Evolutionary conservation across 2,888 invertebrate genomes (phyloP).

Genomic region (Xestoiulus laeticollis): DNA sequence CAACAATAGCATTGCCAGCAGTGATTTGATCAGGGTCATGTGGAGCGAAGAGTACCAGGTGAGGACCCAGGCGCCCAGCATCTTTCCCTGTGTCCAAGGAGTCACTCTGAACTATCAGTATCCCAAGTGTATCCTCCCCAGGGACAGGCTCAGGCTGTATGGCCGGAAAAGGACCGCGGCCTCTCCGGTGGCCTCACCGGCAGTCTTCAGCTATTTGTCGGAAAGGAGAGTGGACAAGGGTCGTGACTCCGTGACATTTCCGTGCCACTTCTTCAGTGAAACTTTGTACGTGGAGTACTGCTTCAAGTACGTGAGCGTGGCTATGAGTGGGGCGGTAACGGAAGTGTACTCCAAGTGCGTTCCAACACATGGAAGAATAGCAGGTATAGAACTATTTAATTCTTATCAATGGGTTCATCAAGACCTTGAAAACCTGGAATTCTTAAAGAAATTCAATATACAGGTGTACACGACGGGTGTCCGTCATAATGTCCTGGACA

Average conservation of each 20-base stretch:
- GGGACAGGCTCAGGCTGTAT: conserved; percentile 42
- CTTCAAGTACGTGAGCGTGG: conserved; percentile 51
- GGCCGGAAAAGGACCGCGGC: conserved; percentile 23
- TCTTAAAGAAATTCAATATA: no score
- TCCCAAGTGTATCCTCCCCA: conserved; percentile 50
- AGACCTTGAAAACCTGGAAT: no score
- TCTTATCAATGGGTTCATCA: no score
- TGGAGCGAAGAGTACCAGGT: conserved; percentile 52
- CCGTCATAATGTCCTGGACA: no score
- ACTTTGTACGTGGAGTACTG: conserved; percentile 50
- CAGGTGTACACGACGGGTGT: no score
- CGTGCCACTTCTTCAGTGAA: conserved; percentile 48
- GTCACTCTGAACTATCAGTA: conserved; percentile 41
- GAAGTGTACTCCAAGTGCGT: conserved; percentile 48
- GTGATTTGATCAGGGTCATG: conserved; percentile 22
- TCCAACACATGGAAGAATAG: conserved; percentile 35
- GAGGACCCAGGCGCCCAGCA: not conserved
- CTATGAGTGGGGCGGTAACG: conserved; percentile 44
- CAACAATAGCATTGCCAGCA: not conserved
- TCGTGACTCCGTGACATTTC: conserved; percentile 23
- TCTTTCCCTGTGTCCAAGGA: conserved; percentile 47
- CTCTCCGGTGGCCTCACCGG: conserved; percentile 44
- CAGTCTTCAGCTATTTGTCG: conserved; percentile 41
- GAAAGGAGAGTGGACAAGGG: conserved; percentile 49
- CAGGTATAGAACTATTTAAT: not conserved